These are phyloP conservation scores for Bombycilla garrulus DNA, from an alignment of 2,113 vertebrate species.

Conservation along the genomic window DNA sequence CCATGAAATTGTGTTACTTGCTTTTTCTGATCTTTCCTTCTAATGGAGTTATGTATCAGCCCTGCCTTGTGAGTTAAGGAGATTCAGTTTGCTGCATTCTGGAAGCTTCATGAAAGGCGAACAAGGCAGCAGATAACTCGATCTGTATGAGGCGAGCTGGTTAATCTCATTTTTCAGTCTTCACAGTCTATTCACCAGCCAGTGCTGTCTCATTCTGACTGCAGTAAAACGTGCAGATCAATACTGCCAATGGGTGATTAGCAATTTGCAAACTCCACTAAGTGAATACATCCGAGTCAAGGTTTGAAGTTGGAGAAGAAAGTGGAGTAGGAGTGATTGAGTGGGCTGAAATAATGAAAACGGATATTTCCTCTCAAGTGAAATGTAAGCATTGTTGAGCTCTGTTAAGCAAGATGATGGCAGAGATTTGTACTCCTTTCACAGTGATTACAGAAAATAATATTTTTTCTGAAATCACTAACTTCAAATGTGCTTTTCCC, in stretches of 20 bases:
- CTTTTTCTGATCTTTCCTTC: slow-evolving; percentile 9
- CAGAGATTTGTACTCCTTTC: slow-evolving; percentile 31
- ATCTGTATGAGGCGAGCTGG: not conserved
- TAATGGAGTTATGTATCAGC: slow-evolving; percentile 21
- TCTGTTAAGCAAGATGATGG: not conserved
- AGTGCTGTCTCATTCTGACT: not conserved
- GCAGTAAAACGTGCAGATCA: slow-evolving; percentile 27
- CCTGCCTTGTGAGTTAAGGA: not conserved
- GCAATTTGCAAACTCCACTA: not conserved
- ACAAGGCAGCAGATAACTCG: slow-evolving; percentile 32
- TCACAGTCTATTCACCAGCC: slow-evolving; percentile 11
- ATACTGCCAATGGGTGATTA: slow-evolving; percentile 49
- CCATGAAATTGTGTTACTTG: slow-evolving; percentile 43
- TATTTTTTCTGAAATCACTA: not conserved
- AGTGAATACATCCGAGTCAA: not conserved
- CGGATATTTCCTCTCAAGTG: slow-evolving; percentile 1
- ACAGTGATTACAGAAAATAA: slow-evolving; percentile 13
- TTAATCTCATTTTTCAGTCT: slow-evolving; percentile 33
- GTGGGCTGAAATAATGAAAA: not conserved
- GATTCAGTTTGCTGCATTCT: slow-evolving; percentile 34
- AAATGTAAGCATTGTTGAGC: slow-evolving; percentile 51
- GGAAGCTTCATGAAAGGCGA: slow-evolving; percentile 52
- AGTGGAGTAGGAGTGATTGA: slow-evolving; percentile 24
- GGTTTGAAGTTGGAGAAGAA: not conserved
- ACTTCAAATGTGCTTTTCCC: slow-evolving; percentile 1